Evolutionary conservation across 2,113 vertebrate genomes (phyloP).

Genomic region (Engraulis encrasicolus): DNA sequence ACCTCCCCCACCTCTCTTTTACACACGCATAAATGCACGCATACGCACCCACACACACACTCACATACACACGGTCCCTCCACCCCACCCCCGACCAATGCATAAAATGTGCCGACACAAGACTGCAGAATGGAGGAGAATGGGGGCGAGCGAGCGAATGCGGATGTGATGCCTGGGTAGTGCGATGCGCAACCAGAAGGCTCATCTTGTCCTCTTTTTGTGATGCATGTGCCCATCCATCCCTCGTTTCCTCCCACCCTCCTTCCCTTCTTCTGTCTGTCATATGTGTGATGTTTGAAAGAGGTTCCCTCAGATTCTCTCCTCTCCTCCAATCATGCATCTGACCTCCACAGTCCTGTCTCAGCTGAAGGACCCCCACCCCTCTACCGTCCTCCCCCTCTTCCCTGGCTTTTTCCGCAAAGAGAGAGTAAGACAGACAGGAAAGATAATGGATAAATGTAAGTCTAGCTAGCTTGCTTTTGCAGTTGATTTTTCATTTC

Average conservation of each 20-base stretch:
- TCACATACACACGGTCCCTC: not conserved
- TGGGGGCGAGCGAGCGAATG: too few relatives aligned
- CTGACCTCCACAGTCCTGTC: conserved; percentile 10
- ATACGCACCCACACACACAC: not conserved
- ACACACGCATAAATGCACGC: not conserved
- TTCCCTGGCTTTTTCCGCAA: not conserved
- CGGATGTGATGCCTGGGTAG: not conserved
- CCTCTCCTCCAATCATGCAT: not conserved
- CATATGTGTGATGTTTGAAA: not conserved
- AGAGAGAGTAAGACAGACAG: not conserved
- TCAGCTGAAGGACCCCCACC: not conserved
- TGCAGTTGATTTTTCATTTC: conserved; percentile 21
- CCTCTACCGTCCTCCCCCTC: too few relatives aligned
- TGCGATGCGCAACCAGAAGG: not conserved
- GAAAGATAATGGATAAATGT: not conserved
- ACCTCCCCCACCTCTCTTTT: not conserved
- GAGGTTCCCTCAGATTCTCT: not conserved
- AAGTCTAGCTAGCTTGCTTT: conserved; percentile 2
- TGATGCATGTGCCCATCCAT: not conserved
- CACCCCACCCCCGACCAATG: not conserved
- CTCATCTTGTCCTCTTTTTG: conserved; percentile 12
- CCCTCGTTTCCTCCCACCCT: not conserved
- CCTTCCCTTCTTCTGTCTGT: not conserved
- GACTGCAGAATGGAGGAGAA: not conserved
- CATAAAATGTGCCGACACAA: not conserved